A percentile compares a stretch with the other conserved stretches of the same genome.
These are phyloP conservation scores for Dryomyza anilis DNA, from an alignment of 2,888 invertebrate species.

Conservation along the genomic window DNA sequence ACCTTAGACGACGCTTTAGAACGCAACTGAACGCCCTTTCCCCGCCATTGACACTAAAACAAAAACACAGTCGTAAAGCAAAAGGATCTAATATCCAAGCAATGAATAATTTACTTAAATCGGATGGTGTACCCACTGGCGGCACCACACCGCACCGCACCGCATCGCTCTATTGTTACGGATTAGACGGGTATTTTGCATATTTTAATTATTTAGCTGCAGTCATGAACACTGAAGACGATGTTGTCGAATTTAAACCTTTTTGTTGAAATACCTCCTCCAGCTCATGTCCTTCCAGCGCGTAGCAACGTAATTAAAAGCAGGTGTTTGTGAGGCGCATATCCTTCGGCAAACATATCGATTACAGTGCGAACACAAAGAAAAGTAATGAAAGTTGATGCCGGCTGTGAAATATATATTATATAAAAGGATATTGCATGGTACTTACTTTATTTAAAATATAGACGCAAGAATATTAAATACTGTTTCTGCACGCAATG, in stretches of 20 bases:
- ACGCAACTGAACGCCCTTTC: no score
- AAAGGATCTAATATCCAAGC: conserved; percentile 40
- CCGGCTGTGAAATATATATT: no score
- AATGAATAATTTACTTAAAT: conserved; percentile 59
- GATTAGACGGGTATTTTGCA: no score
- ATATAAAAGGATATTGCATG: no score
- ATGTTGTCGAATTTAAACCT: no score
- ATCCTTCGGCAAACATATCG: background rate
- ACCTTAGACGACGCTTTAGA: no score
- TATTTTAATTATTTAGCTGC: conserved; percentile 58
- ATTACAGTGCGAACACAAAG: background rate
- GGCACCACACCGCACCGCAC: no score
- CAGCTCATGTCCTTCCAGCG: background rate
- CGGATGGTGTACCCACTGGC: conserved; percentile 36
- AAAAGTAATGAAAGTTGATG: background rate
- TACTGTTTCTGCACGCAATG: no score
- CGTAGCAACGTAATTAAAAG: background rate
- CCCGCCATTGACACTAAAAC: no score
- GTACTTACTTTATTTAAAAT: no score
- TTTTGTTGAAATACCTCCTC: background rate
- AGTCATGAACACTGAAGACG: conserved; percentile 41
- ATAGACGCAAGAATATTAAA: no score
- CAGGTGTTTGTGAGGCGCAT: background rate
- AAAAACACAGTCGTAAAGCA: conserved; percentile 32
- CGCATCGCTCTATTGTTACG: no score